phyloP scores from a whole-genome alignment of 2,797 vertebrate genomes.

The Coilia nasus region DNA sequence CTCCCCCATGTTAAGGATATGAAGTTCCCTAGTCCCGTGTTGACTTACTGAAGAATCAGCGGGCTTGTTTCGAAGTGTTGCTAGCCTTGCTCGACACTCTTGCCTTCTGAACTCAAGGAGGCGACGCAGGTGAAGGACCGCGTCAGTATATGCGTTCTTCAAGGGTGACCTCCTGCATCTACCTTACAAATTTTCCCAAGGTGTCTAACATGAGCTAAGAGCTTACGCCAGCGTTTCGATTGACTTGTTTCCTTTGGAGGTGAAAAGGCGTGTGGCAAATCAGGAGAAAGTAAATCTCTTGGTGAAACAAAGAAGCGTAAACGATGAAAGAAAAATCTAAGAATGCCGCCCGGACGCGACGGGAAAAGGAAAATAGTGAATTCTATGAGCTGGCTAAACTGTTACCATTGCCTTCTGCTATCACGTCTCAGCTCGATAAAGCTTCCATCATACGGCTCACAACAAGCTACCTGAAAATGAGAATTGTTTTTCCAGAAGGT shows the following conservation, averaged over 20 bases:
- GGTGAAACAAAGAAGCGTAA: background rate
- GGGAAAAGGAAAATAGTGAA: constrained; percentile 98
- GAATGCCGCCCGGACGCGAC: constrained; percentile 94
- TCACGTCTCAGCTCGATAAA: constrained; percentile 98
- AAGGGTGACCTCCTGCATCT: background rate
- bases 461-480: constrained; percentile 97
- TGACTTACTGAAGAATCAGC: constrained; percentile 3
- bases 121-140: background rate
- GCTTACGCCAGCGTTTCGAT: background rate
- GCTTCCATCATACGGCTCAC: constrained; percentile 97
- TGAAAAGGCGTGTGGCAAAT: constrained; percentile 63
- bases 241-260: constrained; percentile 25
- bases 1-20: background rate
- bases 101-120: background rate
- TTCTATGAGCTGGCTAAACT: constrained; percentile 98
- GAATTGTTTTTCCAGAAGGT: constrained; percentile 96
- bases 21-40: background rate
- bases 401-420: constrained; percentile 93
- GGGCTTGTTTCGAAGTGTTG: background rate
- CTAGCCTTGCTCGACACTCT: background rate
- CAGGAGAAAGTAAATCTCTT: constrained; percentile 60
- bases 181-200: background rate
- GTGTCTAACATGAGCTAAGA: constrained; percentile 21
- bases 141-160: constrained; percentile 20
- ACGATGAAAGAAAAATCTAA: constrained; percentile 99